These are phyloP conservation scores for Neodiprion fabricii DNA, from an alignment of 1,140 invertebrate genomes.

Conservation along the genomic window DNA sequence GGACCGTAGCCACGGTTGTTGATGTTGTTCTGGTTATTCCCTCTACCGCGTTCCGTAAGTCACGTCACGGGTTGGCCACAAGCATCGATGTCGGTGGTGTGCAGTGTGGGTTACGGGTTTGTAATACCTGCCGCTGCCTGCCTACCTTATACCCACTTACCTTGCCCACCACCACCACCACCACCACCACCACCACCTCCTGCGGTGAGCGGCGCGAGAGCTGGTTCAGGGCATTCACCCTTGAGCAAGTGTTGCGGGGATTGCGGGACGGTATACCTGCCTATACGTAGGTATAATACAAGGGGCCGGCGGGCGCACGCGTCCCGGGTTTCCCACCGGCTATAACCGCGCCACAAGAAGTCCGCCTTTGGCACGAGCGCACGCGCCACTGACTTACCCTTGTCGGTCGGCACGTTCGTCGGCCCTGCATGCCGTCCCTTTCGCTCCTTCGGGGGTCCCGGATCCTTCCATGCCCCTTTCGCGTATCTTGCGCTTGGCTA, in stretches of 20 bases:
- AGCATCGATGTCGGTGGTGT: background rate
- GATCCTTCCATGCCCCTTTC: no score
- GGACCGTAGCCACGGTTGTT: no score
- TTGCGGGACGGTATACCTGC: background rate
- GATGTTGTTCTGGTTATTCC: no score
- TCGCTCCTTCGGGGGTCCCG: no score
- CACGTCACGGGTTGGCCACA: no score
- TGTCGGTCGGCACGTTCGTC: background rate
- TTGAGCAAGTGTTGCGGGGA: conserved; percentile 8
- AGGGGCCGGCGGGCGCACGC: no score
- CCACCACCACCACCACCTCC: background rate
- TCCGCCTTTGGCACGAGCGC: background rate
- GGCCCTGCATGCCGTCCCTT: background rate
- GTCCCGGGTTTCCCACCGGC: no score
- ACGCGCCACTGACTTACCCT: conserved; percentile 6
- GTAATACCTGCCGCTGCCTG: no score
- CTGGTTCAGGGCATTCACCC: conserved; percentile 2
- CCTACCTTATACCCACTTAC: background rate
- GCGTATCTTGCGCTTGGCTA: no score
- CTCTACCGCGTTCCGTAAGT: no score
- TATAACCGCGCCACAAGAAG: no score
- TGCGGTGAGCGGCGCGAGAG: background rate
- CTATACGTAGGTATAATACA: background rate
- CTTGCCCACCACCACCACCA: conserved; percentile 3
- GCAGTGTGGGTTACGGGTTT: no score